These are phyloP conservation scores for Etheostoma spectabile DNA, from an alignment of 2,113 vertebrate species.

Conservation along the genomic window DNA sequence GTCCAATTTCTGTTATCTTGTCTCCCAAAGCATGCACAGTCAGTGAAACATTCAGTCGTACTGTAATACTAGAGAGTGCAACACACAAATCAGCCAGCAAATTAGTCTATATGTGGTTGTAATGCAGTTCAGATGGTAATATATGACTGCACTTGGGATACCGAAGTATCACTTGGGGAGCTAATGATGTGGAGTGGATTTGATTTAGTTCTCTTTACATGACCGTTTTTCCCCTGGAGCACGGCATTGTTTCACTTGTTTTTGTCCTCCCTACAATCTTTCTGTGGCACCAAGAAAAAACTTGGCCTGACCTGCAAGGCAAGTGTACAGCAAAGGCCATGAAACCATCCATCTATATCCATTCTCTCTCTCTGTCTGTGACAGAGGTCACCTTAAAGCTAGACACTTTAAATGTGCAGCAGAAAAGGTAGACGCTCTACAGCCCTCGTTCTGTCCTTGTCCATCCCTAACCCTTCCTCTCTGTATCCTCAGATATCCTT, in stretches of 20 bases:
- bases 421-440: constrained; percentile 17
- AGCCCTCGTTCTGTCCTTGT: constrained; percentile 50
- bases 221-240: constrained; percentile 10
- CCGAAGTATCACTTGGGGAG: constrained; percentile 4
- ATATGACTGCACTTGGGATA: not conserved
- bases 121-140: not conserved
- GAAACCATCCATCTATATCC: constrained; percentile 63
- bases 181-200: not conserved
- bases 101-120: constrained; percentile 1
- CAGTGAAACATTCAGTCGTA: not conserved
- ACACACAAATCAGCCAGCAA: not conserved
- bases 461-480: constrained; percentile 34
- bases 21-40: not conserved
- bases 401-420: constrained; percentile 55
- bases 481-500: constrained; percentile 48
- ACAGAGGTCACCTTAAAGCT: constrained; percentile 65
- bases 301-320: constrained; percentile 39
- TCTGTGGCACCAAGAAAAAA: constrained; percentile 1
- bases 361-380: constrained; percentile 46
- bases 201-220: constrained; percentile 20
- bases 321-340: constrained; percentile 49
- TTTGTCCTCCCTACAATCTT: constrained; percentile 9
- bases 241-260: constrained; percentile 1
- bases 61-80: not conserved
- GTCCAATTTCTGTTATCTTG: not conserved